A percentile compares a stretch with the other conserved stretches of the same genome.
These are phyloP conservation scores for Eumeta japonica DNA, from an alignment of 1,140 invertebrate genomes.

Conservation along the genomic window DNA sequence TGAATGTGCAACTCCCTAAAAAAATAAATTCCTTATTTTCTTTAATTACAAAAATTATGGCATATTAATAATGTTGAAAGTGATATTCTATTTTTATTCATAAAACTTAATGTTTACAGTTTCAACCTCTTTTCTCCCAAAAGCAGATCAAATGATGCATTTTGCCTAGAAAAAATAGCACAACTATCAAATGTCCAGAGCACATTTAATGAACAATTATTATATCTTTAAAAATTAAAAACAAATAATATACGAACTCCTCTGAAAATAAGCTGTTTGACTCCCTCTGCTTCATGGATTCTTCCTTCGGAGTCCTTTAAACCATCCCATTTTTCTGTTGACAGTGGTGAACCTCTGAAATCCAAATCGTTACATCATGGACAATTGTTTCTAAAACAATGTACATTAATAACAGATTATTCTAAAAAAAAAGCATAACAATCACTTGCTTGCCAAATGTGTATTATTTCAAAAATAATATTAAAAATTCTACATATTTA, in stretches of 20 bases:
- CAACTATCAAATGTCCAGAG: background rate
- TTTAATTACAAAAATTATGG: background rate
- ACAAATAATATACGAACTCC: conserved; percentile 69
- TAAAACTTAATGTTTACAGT: no score
- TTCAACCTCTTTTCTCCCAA: background rate
- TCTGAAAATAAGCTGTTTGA: conserved; percentile 83
- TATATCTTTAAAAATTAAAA: no score
- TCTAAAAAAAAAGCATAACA: no score
- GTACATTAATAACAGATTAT: no score
- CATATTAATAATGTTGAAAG: conserved; percentile 1
- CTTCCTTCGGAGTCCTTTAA: conserved; percentile 76
- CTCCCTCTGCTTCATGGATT: conserved; percentile 66
- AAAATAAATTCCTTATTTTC: conserved; percentile 7
- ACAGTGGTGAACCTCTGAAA: conserved; percentile 68
- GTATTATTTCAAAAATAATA: no score
- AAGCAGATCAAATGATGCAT: background rate
- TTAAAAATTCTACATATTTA: no score
- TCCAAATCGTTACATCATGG: no score
- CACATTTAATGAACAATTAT: background rate
- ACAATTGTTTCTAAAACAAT: no score
- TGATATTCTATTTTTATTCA: no score
- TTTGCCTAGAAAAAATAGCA: background rate
- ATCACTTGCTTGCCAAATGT: no score
- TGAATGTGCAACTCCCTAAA: conserved; percentile 60
- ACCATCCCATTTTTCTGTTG: conserved; percentile 74